These are phyloP conservation scores for Diplodus sargus DNA, from an alignment of 2,797 vertebrate genomes.

Conservation along the genomic window DNA sequence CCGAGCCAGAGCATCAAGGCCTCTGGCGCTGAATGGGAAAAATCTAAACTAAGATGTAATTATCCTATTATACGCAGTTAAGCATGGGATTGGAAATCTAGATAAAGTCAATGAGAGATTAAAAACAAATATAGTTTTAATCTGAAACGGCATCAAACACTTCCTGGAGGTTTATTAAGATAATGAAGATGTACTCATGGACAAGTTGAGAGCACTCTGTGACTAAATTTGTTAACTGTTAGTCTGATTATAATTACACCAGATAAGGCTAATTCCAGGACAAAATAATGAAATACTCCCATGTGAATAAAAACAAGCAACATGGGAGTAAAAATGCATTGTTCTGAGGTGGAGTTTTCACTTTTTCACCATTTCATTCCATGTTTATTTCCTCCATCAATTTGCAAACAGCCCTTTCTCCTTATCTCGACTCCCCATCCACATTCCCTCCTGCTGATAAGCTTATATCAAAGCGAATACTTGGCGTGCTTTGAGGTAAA, in stretches of 20 bases:
- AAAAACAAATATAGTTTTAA: constrained; percentile 16
- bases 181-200: constrained; percentile 1
- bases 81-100: constrained; percentile 24
- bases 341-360: background rate
- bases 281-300: constrained; percentile 5
- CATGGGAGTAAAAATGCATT: background rate
- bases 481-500: constrained; percentile 72
- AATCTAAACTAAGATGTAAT: constrained; percentile 36
- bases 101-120: constrained; percentile 17
- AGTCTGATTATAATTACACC: background rate
- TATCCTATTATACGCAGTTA: constrained; percentile 34
- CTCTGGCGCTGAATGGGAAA: constrained; percentile 26
- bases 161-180: constrained; percentile 7
- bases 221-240: constrained; percentile 3
- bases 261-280: constrained; percentile 22
- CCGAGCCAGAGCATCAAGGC: constrained; percentile 57
- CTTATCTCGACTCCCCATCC: constrained; percentile 38
- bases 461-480: constrained; percentile 71
- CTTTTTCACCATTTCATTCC: background rate
- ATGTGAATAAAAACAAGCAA: background rate
- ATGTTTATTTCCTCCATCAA: constrained; percentile 26
- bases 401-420: constrained; percentile 29
- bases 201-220: constrained; percentile 1
- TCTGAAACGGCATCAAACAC: constrained; percentile 20
- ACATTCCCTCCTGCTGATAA: constrained; percentile 58